Conservation (phyloP, 2,888 invertebrate genomes). For the Eristalinus aeneus region DNA sequence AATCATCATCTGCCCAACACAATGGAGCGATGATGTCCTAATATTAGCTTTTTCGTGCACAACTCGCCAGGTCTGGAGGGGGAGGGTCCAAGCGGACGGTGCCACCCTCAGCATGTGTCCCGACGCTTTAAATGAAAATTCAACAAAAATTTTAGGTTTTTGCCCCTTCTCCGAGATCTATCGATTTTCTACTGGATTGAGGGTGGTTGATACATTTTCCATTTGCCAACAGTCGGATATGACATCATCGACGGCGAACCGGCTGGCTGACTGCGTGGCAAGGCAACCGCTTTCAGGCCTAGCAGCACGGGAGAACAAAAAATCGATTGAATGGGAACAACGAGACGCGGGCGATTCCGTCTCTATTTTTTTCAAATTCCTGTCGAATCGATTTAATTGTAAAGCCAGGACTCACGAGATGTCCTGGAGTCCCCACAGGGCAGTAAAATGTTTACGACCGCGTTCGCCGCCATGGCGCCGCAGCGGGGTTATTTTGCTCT, state of each 20-base stretch:
- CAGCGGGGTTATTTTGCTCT: background rate
- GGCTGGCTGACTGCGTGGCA: conserved; percentile 25
- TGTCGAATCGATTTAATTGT: conserved; percentile 40
- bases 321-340: conserved; percentile 51
- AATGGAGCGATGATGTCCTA: conserved; percentile 27
- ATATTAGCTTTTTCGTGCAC: conserved; percentile 40
- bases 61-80: background rate
- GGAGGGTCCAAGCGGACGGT: background rate
- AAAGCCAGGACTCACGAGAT: conserved; percentile 29
- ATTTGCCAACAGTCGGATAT: conserved; percentile 31
- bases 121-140: conserved; percentile 48
- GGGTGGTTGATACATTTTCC: conserved; percentile 11
- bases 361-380: conserved; percentile 28
- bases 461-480: background rate
- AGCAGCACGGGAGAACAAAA: conserved; percentile 22
- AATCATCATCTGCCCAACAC: conserved; percentile 7
- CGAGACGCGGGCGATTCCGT: background rate
- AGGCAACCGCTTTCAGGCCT: background rate
- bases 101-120: background rate
- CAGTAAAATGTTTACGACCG: conserved; percentile 19
- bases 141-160: conserved; percentile 36
- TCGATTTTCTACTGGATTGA: conserved; percentile 44
- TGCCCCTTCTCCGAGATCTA: background rate
- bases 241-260: conserved; percentile 44
- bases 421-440: conserved; percentile 19